Base-by-base conservation (phyloP, 1,140 invertebrate genomes). In the Venturia canescens region DNA sequence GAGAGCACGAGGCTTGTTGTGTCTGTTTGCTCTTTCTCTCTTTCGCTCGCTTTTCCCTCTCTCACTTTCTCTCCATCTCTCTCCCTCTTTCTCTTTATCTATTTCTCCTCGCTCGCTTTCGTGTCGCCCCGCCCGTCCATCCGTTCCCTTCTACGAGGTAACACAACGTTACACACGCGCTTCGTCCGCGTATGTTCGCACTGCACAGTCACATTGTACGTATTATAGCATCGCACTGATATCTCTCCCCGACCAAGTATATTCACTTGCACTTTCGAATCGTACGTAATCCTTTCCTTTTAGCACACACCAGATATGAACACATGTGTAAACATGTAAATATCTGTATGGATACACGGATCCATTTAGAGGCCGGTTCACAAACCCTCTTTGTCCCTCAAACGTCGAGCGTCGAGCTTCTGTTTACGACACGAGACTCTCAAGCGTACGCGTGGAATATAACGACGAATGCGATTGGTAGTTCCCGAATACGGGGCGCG, bases 1-100 rank as follows among this genome's bases (percentile, higher is more conserved):
- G 53, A 53, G 69, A 77, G 29, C 63, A 67, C 38, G 60, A 72
- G 38, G 70, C 70, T n/a, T 72, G 70, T 72, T 72, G 70, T 72
- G 70, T 23, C 18, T 48, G 31, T 26, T 23, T 53, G 16, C 38
- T 67, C 57, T 60, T 26, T 66, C 29, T 60, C 27, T 60, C 31
- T 78, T 31, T 78, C 78, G 44, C 15, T 79, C 78, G 72, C 27
- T 21, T 69, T 72, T n/a, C n/a, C n/a, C 63, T 72, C 16, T 6
- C 66, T n/a, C 26, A n/a, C 23, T 50, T 38, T 38, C 69, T 34
- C 69, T 60, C 48, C 23, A 6, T 44, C 38, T 77, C 16, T 44
- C 76, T 26, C 18, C 23, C 27, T 23, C 31, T 63, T 23, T 27
- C 21, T 44, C 38, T 7, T 23, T 44, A 72, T 72, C 21, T 66